A percentile compares a stretch with the other conserved stretches of the same genome.
phyloP scores from a whole-genome alignment of 2,113 vertebrate genomes.

The Malurus elegans region DNA sequence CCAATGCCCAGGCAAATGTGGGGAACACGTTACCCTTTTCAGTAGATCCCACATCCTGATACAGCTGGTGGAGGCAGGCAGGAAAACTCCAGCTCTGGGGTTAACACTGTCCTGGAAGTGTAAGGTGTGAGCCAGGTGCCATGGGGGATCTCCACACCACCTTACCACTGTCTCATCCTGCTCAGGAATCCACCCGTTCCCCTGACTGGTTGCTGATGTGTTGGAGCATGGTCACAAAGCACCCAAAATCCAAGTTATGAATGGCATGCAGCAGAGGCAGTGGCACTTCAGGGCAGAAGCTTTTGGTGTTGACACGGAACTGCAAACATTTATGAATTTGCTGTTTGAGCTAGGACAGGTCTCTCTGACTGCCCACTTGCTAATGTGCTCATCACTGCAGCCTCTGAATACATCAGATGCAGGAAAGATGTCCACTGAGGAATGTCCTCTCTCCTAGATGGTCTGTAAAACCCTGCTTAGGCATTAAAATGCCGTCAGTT shows the following conservation, averaged over 20 bases:
- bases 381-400: neutral
- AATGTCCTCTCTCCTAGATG: neutral
- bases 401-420: neutral
- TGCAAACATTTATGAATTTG: neutral
- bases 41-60: neutral
- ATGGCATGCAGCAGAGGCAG: neutral
- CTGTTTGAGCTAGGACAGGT: neutral
- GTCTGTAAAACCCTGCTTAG: neutral
- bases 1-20: neutral
- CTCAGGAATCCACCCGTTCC: neutral
- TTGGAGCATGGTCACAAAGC: neutral
- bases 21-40: neutral
- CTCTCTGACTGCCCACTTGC: neutral
- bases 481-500: neutral
- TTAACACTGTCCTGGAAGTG: neutral
- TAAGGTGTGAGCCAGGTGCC: neutral
- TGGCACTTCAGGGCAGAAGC: neutral
- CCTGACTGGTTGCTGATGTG: neutral
- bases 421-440: neutral
- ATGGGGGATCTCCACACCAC: fast-evolving
- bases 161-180: neutral
- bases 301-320: fast-evolving
- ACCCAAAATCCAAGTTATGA: neutral
- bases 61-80: neutral
- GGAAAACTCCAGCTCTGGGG: neutral